These are phyloP conservation scores for Anthophora plumipes DNA, from an alignment of 2,888 invertebrate species.

Conservation along the genomic window DNA sequence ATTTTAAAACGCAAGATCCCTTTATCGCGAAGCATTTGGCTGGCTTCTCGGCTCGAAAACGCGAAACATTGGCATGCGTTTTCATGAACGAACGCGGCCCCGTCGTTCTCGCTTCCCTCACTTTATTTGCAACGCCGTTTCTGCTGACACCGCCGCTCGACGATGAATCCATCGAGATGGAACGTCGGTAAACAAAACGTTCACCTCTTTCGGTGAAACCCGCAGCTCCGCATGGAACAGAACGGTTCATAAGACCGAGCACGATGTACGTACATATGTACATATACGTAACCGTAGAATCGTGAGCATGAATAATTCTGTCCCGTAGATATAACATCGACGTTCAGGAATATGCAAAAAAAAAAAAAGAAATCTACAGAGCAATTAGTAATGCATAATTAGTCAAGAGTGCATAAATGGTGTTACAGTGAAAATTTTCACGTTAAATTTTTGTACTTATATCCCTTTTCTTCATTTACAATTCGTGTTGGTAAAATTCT, in stretches of 20 bases:
- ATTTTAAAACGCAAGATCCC: neutral
- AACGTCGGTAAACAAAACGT: slow-evolving; percentile 78
- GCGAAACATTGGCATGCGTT: slow-evolving; percentile 63
- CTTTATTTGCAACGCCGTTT: slow-evolving; percentile 75
- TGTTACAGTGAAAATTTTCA: neutral
- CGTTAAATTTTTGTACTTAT: neutral
- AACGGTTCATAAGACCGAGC: slow-evolving; percentile 51
- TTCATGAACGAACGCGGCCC: slow-evolving; percentile 65
- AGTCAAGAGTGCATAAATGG: neutral
- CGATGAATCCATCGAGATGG: slow-evolving; percentile 77
- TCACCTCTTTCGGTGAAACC: slow-evolving; percentile 74
- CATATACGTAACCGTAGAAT: neutral
- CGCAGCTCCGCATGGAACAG: slow-evolving; percentile 54
- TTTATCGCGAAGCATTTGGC: slow-evolving; percentile 37
- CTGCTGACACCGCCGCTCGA: slow-evolving; percentile 72
- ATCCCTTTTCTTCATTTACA: neutral
- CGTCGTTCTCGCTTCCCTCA: slow-evolving; percentile 68
- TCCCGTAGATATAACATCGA: slow-evolving; percentile 1
- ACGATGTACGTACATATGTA: slow-evolving; percentile 2
- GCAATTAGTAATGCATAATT: slow-evolving; percentile 2
- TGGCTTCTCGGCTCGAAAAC: slow-evolving; percentile 54
- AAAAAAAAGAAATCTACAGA: neutral
- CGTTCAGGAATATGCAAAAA: neutral
- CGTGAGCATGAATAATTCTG: slow-evolving; percentile 38
- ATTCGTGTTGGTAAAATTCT: neutral